Base-by-base conservation (phyloP, 1,140 invertebrate species). In the Drosophila chauvacae region DNA sequence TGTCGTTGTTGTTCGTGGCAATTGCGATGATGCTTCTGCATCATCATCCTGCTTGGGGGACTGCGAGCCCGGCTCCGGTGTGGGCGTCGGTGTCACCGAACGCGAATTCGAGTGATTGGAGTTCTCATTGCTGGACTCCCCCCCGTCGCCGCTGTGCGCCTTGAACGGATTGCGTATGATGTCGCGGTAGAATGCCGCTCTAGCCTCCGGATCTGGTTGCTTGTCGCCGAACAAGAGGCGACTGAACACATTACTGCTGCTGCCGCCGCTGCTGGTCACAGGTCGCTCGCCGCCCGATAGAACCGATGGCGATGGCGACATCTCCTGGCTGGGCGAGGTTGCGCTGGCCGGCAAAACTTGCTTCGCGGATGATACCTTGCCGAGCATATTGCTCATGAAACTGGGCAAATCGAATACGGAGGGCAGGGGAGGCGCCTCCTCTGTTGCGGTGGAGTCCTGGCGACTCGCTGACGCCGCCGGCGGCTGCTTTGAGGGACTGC, bases 91-190 rank as follows among this genome's bases (percentile, higher is more conserved):
- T 2, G 91, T 91, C 41, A 83, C 14, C 0, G 87, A 91, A 2
- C 82, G 76, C 0, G 85, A 91, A 50, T 82, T 87, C 1, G 83
- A 86, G 42, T 90, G 81, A 7, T 55, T 55, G 4, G 84, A 88
- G 42, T 80, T 77, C 7, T 66, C 58, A 44, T 55, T 77, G 56
- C 41, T 45, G 18, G 50, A 68, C 51, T 50, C 70, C 14, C 72
- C 70, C 18, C 72, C 64, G 16, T 88, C 84, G 45, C 59, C 69
- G 42, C 48, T 68, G 42, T 84, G 78, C 23, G 74, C 42, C 63
- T 79, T 88, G 53, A 88, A 84, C 6, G 86, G 81, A 80, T 90
- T 81, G 16, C 80, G 73, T 55, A 88, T 88, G 23, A 81, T 84
- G 56, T 88, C 80, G 23, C 73, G 68, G 41, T 81, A 90, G 63